Percentiles rank a stretch among this genome's conserved stretches.
Evolutionary conservation across 2,797 vertebrate genomes (phyloP).

Genomic region (Babyrousa celebensis): DNA sequence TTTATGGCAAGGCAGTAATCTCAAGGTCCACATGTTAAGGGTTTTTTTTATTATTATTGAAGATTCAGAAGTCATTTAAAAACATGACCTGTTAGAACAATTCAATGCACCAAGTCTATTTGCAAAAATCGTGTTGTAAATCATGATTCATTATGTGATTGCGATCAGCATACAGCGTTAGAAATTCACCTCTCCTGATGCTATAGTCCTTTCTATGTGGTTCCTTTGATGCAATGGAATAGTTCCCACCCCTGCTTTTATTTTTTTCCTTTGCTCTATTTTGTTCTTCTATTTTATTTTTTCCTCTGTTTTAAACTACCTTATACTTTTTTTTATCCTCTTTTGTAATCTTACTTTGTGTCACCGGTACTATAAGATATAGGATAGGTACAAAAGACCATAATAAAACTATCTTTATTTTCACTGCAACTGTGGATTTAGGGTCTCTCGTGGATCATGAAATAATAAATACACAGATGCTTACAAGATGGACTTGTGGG

Average conservation of each 20-base stretch:
- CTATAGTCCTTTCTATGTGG: not conserved
- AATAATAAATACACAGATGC: not conserved
- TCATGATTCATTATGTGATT: constrained; percentile 80
- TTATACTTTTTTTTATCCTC: not conserved
- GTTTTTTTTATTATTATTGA: constrained; percentile 83
- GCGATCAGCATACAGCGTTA: constrained; percentile 69
- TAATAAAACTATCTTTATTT: constrained; percentile 12
- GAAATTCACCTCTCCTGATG: constrained; percentile 73
- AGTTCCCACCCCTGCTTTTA: constrained; percentile 44
- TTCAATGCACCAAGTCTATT: constrained; percentile 78
- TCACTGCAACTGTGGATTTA: not conserved
- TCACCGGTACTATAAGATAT: not conserved
- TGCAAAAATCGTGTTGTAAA: constrained; percentile 87
- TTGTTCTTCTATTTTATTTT: constrained; percentile 74
- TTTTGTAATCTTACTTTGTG: constrained; percentile 21
- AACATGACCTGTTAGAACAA: constrained; percentile 87
- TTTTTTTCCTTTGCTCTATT: constrained; percentile 71
- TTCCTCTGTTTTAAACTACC: constrained; percentile 12
- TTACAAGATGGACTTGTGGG: not conserved
- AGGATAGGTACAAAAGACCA: not conserved
- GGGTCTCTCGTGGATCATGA: not conserved
- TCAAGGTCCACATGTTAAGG: constrained; percentile 84
- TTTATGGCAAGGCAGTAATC: constrained; percentile 87
- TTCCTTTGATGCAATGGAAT: not conserved
- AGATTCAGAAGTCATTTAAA: constrained; percentile 86